Percentiles rank a stretch among this genome's conserved stretches.
These are phyloP conservation scores for Phaedon cochleariae DNA, from an alignment of 2,888 invertebrate genomes.

Conservation along the genomic window DNA sequence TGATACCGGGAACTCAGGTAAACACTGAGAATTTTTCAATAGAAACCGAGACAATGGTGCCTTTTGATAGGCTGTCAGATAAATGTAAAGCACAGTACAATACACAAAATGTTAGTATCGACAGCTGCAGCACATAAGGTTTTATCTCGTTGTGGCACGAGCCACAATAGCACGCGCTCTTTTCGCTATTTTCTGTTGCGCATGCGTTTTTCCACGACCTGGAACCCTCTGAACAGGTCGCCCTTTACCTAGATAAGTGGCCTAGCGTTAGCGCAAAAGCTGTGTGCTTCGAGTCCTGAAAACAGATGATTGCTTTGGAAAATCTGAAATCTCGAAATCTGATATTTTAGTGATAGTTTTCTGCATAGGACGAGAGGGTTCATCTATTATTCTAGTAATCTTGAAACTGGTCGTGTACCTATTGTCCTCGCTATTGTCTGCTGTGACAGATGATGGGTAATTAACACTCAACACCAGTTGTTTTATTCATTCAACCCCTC, in stretches of 20 bases:
- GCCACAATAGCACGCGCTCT: conserved; percentile 46
- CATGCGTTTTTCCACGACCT: conserved; percentile 31
- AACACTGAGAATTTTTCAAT: conserved; percentile 38
- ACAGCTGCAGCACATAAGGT: conserved; percentile 43
- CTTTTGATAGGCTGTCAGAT: conserved; percentile 46
- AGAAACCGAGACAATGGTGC: conserved; percentile 40
- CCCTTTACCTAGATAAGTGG: conserved; percentile 18
- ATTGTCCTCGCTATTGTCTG: neutral
- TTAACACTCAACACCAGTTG: neutral
- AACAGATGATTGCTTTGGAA: neutral
- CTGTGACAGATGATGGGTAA: neutral
- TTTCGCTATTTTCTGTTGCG: conserved; percentile 39
- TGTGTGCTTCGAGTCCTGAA: neutral
- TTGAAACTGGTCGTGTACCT: neutral
- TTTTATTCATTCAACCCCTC: no score
- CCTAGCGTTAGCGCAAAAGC: neutral
- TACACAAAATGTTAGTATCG: conserved; percentile 42
- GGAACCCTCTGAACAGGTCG: conserved; percentile 42
- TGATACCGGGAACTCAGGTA: conserved; percentile 41
- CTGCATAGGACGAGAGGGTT: neutral
- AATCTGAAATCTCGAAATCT: neutral
- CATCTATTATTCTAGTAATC: neutral
- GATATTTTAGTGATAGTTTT: neutral
- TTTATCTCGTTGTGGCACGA: conserved; percentile 42
- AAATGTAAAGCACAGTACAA: conserved; percentile 44